Evolutionary conservation across 2,888 invertebrate genomes (phyloP).

Genomic region (Teleiodes luculella): DNA sequence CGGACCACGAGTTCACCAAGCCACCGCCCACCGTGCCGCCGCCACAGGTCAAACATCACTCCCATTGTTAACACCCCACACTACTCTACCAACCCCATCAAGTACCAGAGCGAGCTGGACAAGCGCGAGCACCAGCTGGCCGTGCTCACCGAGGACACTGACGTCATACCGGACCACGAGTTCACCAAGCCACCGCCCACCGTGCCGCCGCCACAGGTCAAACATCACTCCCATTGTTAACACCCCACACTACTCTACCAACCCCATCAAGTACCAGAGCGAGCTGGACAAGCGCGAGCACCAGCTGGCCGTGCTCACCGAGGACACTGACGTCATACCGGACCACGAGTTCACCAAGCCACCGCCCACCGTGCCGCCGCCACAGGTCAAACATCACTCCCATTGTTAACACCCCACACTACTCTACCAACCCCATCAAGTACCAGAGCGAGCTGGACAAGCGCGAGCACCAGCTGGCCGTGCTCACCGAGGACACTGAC

Average conservation of each 20-base stretch:
- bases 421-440: slow-evolving; percentile 98
- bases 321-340: slow-evolving; percentile 82
- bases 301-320: slow-evolving; percentile 92
- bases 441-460: slow-evolving; percentile 97
- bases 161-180: slow-evolving; percentile 47
- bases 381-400: too few species aligned
- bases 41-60: too few species aligned
- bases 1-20: slow-evolving; percentile 25
- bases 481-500: slow-evolving; percentile 90
- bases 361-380: slow-evolving; percentile 12
- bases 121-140: slow-evolving; percentile 94
- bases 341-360: slow-evolving; percentile 23
- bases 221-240: too few species aligned
- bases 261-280: slow-evolving; percentile 98
- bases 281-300: slow-evolving; percentile 94
- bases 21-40: slow-evolving; percentile 14
- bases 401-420: too few species aligned
- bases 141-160: slow-evolving; percentile 91
- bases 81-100: slow-evolving; percentile 98
- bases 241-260: too few species aligned
- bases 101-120: slow-evolving; percentile 96
- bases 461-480: slow-evolving; percentile 92
- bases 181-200: slow-evolving; percentile 14
- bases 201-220: too few species aligned
- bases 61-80: too few species aligned